These are phyloP conservation scores for Macropus fuliginosus DNA, from an alignment of 2,797 vertebrate genomes.

Conservation along the genomic window DNA sequence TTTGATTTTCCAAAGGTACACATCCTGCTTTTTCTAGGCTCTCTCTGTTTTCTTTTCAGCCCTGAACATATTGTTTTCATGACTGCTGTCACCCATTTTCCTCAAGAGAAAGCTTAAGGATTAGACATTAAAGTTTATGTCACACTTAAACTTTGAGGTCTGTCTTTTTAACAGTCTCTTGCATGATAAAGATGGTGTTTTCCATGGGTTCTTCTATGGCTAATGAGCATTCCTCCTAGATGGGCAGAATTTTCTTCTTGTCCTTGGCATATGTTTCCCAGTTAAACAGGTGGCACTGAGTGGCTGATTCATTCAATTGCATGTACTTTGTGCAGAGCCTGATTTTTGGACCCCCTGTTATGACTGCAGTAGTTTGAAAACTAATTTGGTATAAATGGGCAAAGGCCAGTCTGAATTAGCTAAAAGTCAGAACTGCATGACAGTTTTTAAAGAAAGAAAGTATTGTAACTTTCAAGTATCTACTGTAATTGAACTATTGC, in stretches of 20 bases:
- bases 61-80: slow-evolving; percentile 22
- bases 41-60: not conserved
- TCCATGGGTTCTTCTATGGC: not conserved
- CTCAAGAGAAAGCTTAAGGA: slow-evolving; percentile 28
- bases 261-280: not conserved
- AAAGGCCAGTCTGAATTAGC: not conserved
- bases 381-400: not conserved
- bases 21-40: slow-evolving; percentile 27
- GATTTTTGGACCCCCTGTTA: not conserved
- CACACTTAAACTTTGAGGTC: slow-evolving; percentile 9
- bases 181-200: slow-evolving; percentile 26
- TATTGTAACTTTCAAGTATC: slow-evolving; percentile 26
- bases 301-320: accelerated
- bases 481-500: slow-evolving; percentile 12
- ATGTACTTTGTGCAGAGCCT: not conserved
- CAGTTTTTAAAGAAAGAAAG: slow-evolving; percentile 33
- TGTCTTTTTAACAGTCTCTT: slow-evolving; percentile 50
- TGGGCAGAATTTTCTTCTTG: not conserved
- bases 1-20: slow-evolving; percentile 21
- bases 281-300: not conserved
- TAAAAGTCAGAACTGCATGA: slow-evolving; percentile 3
- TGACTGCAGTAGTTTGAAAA: not conserved
- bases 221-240: not conserved
- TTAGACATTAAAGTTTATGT: slow-evolving; percentile 43
- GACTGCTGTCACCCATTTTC: not conserved